Evolutionary conservation across 1,140 invertebrate species (phyloP), one percentile per base, ranked within the genome.

Genomic region (Phymorhynchus buccinoides): DNA sequence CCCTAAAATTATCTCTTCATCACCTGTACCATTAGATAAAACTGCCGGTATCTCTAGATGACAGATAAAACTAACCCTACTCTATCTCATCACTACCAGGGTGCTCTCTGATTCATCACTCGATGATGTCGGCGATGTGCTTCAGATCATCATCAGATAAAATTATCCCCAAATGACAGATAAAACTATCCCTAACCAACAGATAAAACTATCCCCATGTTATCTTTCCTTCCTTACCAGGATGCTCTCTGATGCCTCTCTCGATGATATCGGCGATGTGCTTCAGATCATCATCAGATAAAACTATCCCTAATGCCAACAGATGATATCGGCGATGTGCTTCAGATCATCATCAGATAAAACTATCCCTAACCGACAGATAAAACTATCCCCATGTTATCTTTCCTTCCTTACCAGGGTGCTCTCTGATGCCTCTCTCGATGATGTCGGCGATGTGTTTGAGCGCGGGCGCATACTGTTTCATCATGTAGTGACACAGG

Each of bases 31-130:
- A n/a, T n/a, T n/a, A n/a, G n/a, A n/a, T n/a, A n/a, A n/a, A n/a
- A n/a, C n/a, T n/a, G n/a, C n/a, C n/a, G n/a, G n/a, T n/a, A n/a
- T n/a, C n/a, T n/a, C n/a, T n/a, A n/a, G n/a, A n/a, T n/a, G n/a
- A n/a, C n/a, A n/a, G n/a, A n/a, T n/a, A n/a, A n/a, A n/a, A n/a
- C 9, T 52, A 12, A 7, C 48, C 48, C 22, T 22, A 52, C 22
- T 7, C 22, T 22, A 52, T 52, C 22, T 22, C 7, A 7, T 66
- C 79, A 39, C 39, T 86, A 95, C 94, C 94, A 30, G 99, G 99
- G 94, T 99, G 98, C 94, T 99, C 98, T 85, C 97, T 94, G 86
- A 99, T 98, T 22, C 98, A 98, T 90, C 96, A 95, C 93, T 99
- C 98, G 89, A 99, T 99, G 84, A 99, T 99, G 91, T 99, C 97